Conservation (phyloP, 1,140 invertebrate genomes). For the Drosophila ercepeae region DNA sequence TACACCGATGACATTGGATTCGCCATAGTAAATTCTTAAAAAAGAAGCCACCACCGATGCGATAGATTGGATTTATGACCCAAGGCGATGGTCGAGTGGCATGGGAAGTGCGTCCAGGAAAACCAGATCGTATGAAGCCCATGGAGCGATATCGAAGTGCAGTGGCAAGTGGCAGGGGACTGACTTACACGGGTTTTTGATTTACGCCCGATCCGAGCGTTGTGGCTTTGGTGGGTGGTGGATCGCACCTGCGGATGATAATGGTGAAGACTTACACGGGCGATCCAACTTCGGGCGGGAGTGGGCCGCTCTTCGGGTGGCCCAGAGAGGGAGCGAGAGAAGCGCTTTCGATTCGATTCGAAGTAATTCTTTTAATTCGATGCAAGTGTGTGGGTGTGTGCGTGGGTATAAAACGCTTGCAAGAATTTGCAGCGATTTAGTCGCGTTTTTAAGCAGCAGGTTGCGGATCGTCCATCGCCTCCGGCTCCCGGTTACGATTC, state of each 20-base stretch:
- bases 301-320: constrained; percentile 6
- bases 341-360: constrained; percentile 38
- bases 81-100: constrained; percentile 25
- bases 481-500: constrained; percentile 1
- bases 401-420: constrained; percentile 65
- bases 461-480: constrained; percentile 35
- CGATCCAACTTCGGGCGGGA: constrained; percentile 22
- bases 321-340: constrained; percentile 12
- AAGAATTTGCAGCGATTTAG: constrained; percentile 76
- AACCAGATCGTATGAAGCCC: constrained; percentile 1
- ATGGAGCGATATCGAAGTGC: constrained; percentile 23
- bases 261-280: constrained; percentile 15
- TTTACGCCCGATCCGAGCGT: constrained; percentile 18
- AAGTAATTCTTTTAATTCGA: constrained; percentile 15
- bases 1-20: constrained; percentile 37
- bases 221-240: constrained; percentile 15
- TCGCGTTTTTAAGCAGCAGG: constrained; percentile 62
- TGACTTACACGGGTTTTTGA: constrained; percentile 34
- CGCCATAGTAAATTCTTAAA: constrained; percentile 44
- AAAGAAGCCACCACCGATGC: constrained; percentile 1
- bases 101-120: constrained; percentile 26
- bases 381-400: constrained; percentile 29
- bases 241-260: constrained; percentile 21
- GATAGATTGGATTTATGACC: constrained; percentile 47
- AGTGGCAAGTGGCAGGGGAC: constrained; percentile 10